These are phyloP conservation scores for Salvelinus sp. DNA, from an alignment of 2,113 vertebrate genomes.

Conservation along the genomic window DNA sequence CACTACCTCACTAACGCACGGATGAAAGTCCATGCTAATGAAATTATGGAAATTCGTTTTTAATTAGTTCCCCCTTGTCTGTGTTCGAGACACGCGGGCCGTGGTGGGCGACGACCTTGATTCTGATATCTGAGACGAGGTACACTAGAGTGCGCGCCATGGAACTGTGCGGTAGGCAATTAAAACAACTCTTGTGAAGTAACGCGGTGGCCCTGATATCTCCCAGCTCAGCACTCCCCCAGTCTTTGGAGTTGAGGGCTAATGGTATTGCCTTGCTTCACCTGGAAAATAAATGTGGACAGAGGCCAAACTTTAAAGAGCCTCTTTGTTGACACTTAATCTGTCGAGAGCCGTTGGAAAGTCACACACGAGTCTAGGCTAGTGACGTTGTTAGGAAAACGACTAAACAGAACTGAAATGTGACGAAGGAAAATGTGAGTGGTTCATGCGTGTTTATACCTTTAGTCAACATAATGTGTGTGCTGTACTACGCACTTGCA, in stretches of 20 bases:
- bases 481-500: not conserved
- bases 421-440: not conserved
- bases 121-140: slow-evolving; percentile 26
- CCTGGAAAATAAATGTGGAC: slow-evolving; percentile 13
- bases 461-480: not conserved
- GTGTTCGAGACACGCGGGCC: slow-evolving; percentile 25
- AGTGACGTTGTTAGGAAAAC: not conserved
- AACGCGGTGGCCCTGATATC: not conserved
- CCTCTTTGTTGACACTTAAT: not conserved
- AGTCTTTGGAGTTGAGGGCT: slow-evolving; percentile 4
- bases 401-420: not conserved
- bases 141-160: not conserved
- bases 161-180: slow-evolving; percentile 20
- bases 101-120: slow-evolving; percentile 25
- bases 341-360: not conserved
- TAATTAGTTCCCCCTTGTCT: slow-evolving; percentile 63
- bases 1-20: not conserved
- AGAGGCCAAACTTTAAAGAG: not conserved
- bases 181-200: slow-evolving; percentile 18
- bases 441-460: not conserved
- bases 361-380: not conserved
- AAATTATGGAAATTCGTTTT: slow-evolving; percentile 58
- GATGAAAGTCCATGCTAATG: slow-evolving; percentile 69
- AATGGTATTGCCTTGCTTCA: slow-evolving; percentile 1
- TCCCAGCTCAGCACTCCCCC: slow-evolving; percentile 4